phyloP scores from a whole-genome alignment of 2,797 vertebrate genomes.

The Helostoma temminkii region DNA sequence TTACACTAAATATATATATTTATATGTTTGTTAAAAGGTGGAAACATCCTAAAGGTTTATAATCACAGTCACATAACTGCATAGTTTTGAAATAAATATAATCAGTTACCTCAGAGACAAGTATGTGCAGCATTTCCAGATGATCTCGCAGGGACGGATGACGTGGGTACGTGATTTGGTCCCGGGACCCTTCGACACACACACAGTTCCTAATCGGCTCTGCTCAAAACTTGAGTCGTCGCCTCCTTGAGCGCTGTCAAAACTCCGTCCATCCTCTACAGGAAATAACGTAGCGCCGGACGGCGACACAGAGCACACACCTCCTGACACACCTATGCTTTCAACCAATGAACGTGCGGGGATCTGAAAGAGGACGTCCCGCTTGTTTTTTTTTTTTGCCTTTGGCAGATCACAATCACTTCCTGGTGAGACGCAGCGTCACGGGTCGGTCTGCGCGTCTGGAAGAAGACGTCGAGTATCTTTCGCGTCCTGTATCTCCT shows the following conservation, averaged over 20 bases:
- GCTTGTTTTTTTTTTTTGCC: not conserved
- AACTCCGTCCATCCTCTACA: constrained; percentile 23
- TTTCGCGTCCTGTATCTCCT: not conserved
- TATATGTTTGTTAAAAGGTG: too few relatives aligned
- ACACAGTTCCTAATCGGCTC: constrained; percentile 3
- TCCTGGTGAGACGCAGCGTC: constrained; percentile 9
- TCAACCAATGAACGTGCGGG: constrained; percentile 66
- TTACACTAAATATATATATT: too few relatives aligned
- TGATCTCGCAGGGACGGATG: constrained; percentile 11
- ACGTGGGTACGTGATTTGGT: constrained; percentile 18
- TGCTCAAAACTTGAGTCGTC: constrained; percentile 2
- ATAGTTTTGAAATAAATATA: not conserved
- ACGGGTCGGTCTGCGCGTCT: not conserved
- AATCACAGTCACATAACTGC: constrained; percentile 18
- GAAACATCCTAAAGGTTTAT: not conserved
- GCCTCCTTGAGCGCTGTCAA: constrained; percentile 38
- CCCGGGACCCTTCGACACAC: constrained; percentile 25
- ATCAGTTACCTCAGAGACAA: constrained; percentile 50
- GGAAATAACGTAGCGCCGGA: constrained; percentile 62
- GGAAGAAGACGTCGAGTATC: not conserved
- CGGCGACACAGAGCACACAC: constrained; percentile 46
- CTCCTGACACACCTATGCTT: constrained; percentile 77
- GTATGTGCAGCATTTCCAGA: constrained; percentile 37
- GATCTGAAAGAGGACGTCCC: not conserved
- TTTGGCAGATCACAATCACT: not conserved